Percentiles rank a stretch among this genome's conserved stretches.
phyloP scores from a whole-genome alignment of 1,140 invertebrate genomes.

The Pygmarrhopalites habei region DNA sequence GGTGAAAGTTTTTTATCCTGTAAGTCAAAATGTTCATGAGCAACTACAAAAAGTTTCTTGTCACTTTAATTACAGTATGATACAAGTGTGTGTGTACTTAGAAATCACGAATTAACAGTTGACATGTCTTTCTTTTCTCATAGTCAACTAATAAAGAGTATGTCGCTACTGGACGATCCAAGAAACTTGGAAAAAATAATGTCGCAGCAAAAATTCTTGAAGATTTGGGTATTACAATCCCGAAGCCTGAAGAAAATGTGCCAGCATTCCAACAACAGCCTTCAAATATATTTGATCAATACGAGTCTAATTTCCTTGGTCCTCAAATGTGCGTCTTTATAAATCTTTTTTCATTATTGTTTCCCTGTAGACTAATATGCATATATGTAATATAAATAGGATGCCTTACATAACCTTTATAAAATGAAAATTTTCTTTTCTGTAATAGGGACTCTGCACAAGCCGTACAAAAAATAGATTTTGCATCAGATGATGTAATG shows the following conservation, averaged over 20 bases:
- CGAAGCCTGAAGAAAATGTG: background rate
- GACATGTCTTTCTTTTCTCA: background rate
- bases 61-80: background rate
- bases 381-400: background rate
- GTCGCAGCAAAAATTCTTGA: slow-evolving; percentile 23
- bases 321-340: background rate
- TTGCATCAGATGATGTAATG: slow-evolving; percentile 26
- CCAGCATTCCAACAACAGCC: background rate
- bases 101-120: background rate
- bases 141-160: slow-evolving; percentile 19
- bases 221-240: slow-evolving; percentile 14
- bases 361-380: background rate
- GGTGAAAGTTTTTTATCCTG: slow-evolving; percentile 22
- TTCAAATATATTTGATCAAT: background rate
- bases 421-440: background rate
- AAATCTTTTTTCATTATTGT: background rate
- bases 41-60: background rate
- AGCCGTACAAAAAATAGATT: slow-evolving; percentile 13
- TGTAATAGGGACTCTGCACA: background rate
- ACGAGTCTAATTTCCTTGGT: background rate
- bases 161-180: slow-evolving; percentile 25
- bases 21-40: background rate
- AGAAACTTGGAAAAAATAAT: slow-evolving; percentile 33
- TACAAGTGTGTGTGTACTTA: background rate
- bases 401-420: background rate